A percentile compares a stretch with the other conserved stretches of the same genome.
Conservation (phyloP, 1,140 invertebrate species). For the Eurosta solidaginis region DNA sequence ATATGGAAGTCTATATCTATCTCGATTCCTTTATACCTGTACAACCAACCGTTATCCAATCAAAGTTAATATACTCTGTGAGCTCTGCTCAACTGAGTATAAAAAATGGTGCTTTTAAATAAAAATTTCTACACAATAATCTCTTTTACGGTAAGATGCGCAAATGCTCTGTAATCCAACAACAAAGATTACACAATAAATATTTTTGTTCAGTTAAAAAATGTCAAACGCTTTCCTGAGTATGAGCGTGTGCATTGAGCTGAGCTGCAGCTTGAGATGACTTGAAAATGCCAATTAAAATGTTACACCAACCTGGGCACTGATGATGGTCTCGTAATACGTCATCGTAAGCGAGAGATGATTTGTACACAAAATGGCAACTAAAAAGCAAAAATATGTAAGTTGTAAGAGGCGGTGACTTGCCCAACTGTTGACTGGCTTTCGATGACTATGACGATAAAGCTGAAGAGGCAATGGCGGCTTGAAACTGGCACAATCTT, state of each 20-base stretch:
- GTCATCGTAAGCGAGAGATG: background rate
- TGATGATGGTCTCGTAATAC: slow-evolving; percentile 20
- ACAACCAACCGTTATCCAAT: no score
- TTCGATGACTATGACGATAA: background rate
- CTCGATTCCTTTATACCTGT: no score
- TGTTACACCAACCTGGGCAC: slow-evolving; percentile 20
- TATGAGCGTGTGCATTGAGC: background rate
- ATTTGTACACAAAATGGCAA: background rate
- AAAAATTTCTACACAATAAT: background rate
- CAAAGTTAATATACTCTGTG: no score
- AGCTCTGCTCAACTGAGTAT: no score
- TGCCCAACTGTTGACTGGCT: background rate
- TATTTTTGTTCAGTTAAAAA: background rate
- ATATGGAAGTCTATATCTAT: no score
- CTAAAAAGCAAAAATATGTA: background rate
- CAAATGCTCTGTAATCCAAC: background rate
- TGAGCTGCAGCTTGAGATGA: slow-evolving; percentile 11
- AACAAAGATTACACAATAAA: background rate
- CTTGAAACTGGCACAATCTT: background rate
- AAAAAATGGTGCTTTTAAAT: no score
- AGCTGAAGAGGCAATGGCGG: background rate
- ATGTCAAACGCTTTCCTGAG: background rate
- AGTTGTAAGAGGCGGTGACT: background rate
- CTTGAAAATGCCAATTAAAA: slow-evolving; percentile 26
- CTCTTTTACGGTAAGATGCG: slow-evolving; percentile 4